Evolutionary conservation across 2,888 invertebrate species (phyloP), one percentile per base, ranked within the genome.

Genomic region (Ceriagrion tenellum): DNA sequence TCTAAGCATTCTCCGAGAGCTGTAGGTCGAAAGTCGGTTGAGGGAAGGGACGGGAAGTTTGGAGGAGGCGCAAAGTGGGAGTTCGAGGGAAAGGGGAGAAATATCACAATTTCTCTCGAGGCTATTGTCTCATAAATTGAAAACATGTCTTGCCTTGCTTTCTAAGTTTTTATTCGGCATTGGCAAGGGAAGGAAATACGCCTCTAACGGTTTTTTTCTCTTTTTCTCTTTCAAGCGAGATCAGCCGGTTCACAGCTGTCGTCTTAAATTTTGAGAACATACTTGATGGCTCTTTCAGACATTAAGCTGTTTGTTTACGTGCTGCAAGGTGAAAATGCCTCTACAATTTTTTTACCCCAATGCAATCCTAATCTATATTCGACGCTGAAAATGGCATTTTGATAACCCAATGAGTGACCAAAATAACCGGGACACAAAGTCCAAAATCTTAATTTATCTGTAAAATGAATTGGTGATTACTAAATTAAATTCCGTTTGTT

Each of bases 41-140:
- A 35, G 35, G 26, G 30, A 26, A 35, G 81, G 35, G 35, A 35
- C 16, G 35, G 81, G 23, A 13, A 16, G 47, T 2, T 59, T 59
- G 16, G 35, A 35, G 16, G 3, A n/a, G 81, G 81, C 35, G 81
- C 69, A 12, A 10, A 26, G 35, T 18, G 81, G 81, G 35, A 81
- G 81, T 35, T 81, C 55, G 55, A 55, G 47, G n/a, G 20, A 26
- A 55, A 55, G 47, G 69, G 35, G 13, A n/a, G 13, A 0, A 81
- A 81, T 81, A 81, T 81, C 47, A 69, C 55, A 63, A 93, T 93
- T 93, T 93, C 47, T 69, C 93, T 69, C 40, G 35, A 35, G 69
- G 63, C 93, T 40, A 93, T 93, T 93, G 69, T 93, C 69, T 74
- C 93, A 35, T 93, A 93, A 93, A 93, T 93, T 93, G 93, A 93